These are phyloP conservation scores for Acanthosoma haemorrhoidale DNA, from an alignment of 2,888 invertebrate species.

Conservation along the genomic window DNA sequence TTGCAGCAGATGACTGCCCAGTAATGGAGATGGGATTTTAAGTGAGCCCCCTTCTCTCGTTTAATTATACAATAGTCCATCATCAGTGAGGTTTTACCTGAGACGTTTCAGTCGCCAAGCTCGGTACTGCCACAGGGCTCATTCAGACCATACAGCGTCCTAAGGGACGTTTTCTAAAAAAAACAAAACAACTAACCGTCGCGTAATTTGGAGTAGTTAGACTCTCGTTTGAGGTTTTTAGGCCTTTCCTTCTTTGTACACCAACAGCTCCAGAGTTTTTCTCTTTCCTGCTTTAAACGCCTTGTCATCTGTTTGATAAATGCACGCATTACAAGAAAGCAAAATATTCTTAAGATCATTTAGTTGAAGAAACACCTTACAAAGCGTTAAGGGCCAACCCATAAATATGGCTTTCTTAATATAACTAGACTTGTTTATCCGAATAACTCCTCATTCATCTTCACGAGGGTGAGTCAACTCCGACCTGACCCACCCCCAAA, in stretches of 20 bases:
- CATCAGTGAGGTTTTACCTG: background rate
- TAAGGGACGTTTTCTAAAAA: background rate
- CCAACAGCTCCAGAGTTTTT: background rate
- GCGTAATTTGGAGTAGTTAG: constrained; percentile 4
- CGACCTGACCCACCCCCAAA: no score
- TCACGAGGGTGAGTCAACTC: no score
- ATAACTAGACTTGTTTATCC: no score
- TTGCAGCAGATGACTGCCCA: background rate
- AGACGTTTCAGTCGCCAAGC: background rate
- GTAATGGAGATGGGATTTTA: constrained; percentile 27
- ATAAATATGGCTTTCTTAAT: no score
- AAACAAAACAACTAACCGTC: background rate
- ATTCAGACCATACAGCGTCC: background rate
- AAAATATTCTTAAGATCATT: background rate
- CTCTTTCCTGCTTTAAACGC: background rate
- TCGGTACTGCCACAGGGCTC: background rate
- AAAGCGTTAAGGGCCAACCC: no score
- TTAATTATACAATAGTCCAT: constrained; percentile 24
- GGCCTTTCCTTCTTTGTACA: background rate
- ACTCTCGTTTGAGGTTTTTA: constrained; percentile 5
- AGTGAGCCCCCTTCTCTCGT: constrained; percentile 9
- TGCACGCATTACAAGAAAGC: background rate
- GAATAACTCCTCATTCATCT: no score
- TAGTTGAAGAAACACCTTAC: background rate
- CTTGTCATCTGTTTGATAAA: background rate